Evolutionary conservation across 1,140 invertebrate species (phyloP).

Genomic region (Meloidogyne floridensis): DNA sequence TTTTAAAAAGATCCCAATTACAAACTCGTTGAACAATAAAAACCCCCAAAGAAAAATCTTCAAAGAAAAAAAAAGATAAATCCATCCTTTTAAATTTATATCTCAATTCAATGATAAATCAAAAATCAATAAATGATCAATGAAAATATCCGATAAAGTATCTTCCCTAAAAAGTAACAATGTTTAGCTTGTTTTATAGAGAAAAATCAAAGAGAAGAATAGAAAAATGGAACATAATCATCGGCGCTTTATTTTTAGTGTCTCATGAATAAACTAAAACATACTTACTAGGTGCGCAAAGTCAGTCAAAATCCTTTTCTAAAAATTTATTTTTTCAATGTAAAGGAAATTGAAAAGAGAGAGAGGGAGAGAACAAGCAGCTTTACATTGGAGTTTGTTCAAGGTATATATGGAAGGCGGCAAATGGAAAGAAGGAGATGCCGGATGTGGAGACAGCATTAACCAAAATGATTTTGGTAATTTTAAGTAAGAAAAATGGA

Average conservation of each 20-base stretch:
- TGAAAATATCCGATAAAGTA: background rate
- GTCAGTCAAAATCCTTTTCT: background rate
- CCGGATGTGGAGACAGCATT: background rate
- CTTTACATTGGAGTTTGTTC: background rate
- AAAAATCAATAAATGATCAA: background rate
- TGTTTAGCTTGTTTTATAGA: background rate
- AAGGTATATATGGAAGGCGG: background rate
- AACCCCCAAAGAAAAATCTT: too few species aligned
- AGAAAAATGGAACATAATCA: conserved; percentile 3
- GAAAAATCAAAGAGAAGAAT: background rate
- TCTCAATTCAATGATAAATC: too few species aligned
- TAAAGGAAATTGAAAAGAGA: background rate
- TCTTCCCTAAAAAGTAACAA: background rate
- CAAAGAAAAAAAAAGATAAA: too few species aligned
- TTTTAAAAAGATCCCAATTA: too few species aligned
- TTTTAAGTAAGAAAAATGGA: background rate
- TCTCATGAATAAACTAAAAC: background rate
- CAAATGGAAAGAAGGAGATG: background rate
- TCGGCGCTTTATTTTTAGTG: background rate
- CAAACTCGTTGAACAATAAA: too few species aligned
- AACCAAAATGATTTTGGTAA: background rate
- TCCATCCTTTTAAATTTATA: too few species aligned
- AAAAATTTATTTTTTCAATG: background rate
- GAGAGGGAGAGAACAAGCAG: background rate
- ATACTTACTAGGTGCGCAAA: background rate